Evolutionary conservation across 2,113 vertebrate genomes (phyloP), one percentile per base, ranked within the genome.

Genomic region (Daubentonia madagascariensis): DNA sequence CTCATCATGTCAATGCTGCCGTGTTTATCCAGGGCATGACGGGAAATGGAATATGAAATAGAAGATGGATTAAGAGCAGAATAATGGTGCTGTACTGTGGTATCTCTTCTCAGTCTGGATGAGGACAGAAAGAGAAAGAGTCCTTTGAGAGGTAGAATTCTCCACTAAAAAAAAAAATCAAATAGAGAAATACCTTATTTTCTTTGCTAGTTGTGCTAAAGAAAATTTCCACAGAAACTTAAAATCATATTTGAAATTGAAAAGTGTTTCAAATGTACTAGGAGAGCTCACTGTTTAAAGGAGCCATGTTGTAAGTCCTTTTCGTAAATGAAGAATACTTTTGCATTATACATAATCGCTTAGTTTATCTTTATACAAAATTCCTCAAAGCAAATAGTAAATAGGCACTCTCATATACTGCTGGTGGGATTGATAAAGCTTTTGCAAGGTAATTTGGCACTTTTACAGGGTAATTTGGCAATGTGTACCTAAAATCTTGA

Each of bases 11-110:
- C 97, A 97, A 92, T 11, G 96, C 95, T 95, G 96, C 94, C 0
- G 81, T 63, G 94, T 72, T 95, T 73, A 48, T 65, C 94, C 65
- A 48, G 91, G 20, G 97, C 85, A 86, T 94, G 81, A 65, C 8
- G 94, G 97, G 97, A 98, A 97, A 57, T 14, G 63, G 97, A 94
- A 97, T 96, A 61, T 54, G 91, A 96, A 96, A 28, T 17, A 96
- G 88, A 50, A 91, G 85, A 57, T 20, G 88, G 94, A 85, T 91
- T 43, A 61, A 91, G 90, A 88, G 72, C 84, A 73, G 59, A 61
- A 79, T 43, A 79, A 37, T 45, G 52, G 65, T 50, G 81, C 90
- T 57, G 78, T 30, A 6, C 75, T 9, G 23, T 13, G 45, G 6
- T 37, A 4, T 88, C 80, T 90, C 86, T 35, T 30, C 90, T 83